Conservation (phyloP, 2,888 invertebrate genomes). For the Drosophila mimica region DNA sequence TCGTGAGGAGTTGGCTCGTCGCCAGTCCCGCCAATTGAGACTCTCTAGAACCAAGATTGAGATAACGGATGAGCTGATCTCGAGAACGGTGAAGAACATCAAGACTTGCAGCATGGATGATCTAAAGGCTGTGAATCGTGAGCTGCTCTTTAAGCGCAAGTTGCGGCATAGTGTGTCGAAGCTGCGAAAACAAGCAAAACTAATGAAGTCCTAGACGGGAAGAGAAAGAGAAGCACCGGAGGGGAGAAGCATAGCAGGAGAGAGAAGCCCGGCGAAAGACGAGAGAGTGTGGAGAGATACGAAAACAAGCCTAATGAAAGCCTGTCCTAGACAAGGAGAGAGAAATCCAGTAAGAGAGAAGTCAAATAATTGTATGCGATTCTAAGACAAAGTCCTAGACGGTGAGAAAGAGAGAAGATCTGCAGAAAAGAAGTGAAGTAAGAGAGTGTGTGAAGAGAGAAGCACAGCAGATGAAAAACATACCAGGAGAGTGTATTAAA, state of each 20-base stretch:
- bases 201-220: background rate
- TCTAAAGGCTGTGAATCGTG: slow-evolving; percentile 69
- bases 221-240: background rate
- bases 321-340: background rate
- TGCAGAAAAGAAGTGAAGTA: background rate
- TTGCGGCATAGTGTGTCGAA: slow-evolving; percentile 56
- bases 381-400: background rate
- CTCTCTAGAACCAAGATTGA: slow-evolving; percentile 67
- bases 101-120: slow-evolving; percentile 73
- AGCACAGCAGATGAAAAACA: background rate
- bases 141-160: slow-evolving; percentile 69
- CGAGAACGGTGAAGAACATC: slow-evolving; percentile 63
- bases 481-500: background rate
- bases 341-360: background rate
- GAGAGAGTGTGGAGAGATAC: background rate
- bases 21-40: slow-evolving; percentile 64
- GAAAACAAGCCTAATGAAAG: background rate
- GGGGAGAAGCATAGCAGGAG: background rate
- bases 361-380: background rate
- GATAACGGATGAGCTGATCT: slow-evolving; percentile 72
- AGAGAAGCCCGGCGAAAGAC: background rate
- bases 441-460: background rate
- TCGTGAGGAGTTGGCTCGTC: slow-evolving; percentile 62
- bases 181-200: slow-evolving; percentile 50
- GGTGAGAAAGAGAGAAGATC: background rate